Base-by-base conservation (phyloP, 2,797 vertebrate genomes). In the Phalanger gymnotis region DNA sequence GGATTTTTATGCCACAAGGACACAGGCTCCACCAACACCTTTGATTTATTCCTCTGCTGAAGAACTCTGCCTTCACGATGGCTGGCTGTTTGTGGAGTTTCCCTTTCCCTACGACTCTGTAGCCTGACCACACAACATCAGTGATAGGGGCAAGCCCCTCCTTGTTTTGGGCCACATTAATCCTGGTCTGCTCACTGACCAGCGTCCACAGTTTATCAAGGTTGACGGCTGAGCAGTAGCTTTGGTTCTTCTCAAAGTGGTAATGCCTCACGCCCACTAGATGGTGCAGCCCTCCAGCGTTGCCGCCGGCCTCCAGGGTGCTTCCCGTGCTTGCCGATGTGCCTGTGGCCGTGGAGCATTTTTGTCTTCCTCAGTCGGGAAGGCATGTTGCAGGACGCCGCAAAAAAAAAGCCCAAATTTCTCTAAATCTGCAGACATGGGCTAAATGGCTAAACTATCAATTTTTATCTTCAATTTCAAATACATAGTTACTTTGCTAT, bases 51-150 rank as follows among this genome's bases (percentile, higher is more conserved):
- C 99, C 96, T 99, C 99, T 0, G 99, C 99, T 99, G 98, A 99
- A 99, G 98, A 99, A 99, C 97, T 99, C 99, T 94, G 99, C 99
- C 97, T 99, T 99, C 95, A 99, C 99, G 34, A 99, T 98, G 90
- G 98, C 99, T 0, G 99, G 99, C 98, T 99, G 99, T 96, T 99
- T 99, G 95, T 99, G 99, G 96, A 99, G 99, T 53, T 99, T 99
- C 94, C 99, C 99, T 98, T 99, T 99, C 66, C 99, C 99, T 96
- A 99, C 98, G 92, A 99, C 99, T 98, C 99, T 99, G 98, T 99
- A 99, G 61, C 99, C 99, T 53, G 99, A 99, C 95, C 99, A 99
- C 91, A 99, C 99, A 0, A 99, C 99, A 92, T 99, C 99, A 0
- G 99, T 99, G 98, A 99, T 99, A 0, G 99, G 99, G 25, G 99